Conservation (phyloP, 2,888 invertebrate species). For the Periphyllus acericola region DNA sequence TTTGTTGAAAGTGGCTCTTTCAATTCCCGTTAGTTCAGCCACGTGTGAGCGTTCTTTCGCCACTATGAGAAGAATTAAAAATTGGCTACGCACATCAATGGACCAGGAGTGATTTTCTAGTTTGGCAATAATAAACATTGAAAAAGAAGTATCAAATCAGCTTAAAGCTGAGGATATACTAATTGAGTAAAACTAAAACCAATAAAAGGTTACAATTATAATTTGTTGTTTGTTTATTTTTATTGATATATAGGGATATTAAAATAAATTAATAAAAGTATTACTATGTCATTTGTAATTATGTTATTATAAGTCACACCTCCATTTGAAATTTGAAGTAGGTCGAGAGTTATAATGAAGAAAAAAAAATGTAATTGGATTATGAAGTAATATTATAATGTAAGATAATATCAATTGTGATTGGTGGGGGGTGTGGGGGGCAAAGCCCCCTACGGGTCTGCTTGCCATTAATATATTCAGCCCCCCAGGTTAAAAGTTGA, state of each 20-base stretch:
- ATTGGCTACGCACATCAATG: not conserved
- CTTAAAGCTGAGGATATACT: not conserved
- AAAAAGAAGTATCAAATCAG: not conserved
- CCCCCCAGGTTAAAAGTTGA: not conserved
- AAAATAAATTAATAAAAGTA: not conserved
- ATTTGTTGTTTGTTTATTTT: not conserved
- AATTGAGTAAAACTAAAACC: not conserved
- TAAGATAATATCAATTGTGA: no score
- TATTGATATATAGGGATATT: not conserved
- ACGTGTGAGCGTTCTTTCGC: not conserved
- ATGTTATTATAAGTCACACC: not conserved
- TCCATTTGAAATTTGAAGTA: not conserved
- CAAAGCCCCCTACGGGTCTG: no score
- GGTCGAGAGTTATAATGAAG: not conserved
- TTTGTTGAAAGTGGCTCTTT: not conserved
- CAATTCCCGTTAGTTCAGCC: not conserved
- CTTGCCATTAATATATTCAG: no score
- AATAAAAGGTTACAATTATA: slow-evolving; percentile 8
- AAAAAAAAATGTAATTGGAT: no score
- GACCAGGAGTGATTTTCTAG: slow-evolving; percentile 3
- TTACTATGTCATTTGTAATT: not conserved
- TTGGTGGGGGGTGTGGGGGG: no score
- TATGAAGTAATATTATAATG: no score
- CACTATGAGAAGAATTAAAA: slow-evolving; percentile 12
- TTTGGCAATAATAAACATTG: not conserved